phyloP scores from a whole-genome alignment of 1,140 invertebrate species.

The Macrotrachela quadricornifera region DNA sequence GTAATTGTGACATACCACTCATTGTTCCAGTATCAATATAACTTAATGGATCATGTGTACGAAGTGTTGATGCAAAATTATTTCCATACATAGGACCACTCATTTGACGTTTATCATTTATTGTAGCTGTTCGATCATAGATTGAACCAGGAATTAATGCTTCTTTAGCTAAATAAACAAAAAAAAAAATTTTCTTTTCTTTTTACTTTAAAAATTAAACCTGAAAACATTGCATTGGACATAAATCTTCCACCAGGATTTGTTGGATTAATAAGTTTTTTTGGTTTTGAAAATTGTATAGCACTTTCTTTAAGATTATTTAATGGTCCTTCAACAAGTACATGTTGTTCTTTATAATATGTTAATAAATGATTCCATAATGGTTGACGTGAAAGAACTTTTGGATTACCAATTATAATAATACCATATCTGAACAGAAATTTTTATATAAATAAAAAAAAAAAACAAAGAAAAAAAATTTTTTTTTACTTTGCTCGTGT shows the following conservation, averaged over 20 bases:
- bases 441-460: background rate
- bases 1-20: background rate
- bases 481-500: conserved; percentile 19
- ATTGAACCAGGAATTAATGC: conserved; percentile 3
- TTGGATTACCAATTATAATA: background rate
- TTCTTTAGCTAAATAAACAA: background rate
- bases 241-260: background rate
- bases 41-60: conserved; percentile 1
- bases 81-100: no score
- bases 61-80: background rate
- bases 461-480: background rate
- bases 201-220: no score
- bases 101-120: no score
- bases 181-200: no score
- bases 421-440: conserved; percentile 14
- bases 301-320: conserved; percentile 70
- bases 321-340: conserved; percentile 86
- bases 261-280: background rate
- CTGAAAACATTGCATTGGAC: background rate
- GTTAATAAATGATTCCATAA: conserved; percentile 64
- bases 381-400: background rate
- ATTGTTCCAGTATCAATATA: background rate
- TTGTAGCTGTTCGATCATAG: background rate
- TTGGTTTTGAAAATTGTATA: conserved; percentile 7
- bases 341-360: conserved; percentile 92